Evolutionary conservation across 2,113 vertebrate species (phyloP).

Genomic region (Peromyscus maniculatus): DNA sequence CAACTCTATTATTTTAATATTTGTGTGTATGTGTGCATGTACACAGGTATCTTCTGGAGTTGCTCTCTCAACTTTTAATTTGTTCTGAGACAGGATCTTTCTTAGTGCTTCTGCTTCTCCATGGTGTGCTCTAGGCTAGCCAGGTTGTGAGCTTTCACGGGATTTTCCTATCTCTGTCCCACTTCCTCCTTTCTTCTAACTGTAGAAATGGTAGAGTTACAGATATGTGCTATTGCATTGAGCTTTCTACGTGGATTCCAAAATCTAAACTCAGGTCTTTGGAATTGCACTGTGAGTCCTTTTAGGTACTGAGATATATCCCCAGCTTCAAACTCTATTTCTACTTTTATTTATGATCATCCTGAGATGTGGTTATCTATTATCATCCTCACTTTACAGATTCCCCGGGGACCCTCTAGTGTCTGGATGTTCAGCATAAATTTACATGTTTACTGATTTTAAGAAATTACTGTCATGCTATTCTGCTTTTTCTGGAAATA

Average conservation of each 20-base stretch:
- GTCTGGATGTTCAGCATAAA: not conserved
- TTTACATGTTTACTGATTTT: slow-evolving; percentile 11
- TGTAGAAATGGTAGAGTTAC: not conserved
- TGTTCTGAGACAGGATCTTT: not conserved
- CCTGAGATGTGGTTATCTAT: not conserved
- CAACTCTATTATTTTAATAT: not conserved
- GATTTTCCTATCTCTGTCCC: not conserved
- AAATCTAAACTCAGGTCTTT: not conserved
- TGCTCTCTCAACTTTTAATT: not conserved
- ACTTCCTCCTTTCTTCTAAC: not conserved
- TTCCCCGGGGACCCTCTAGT: not conserved
- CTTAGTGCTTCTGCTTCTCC: not conserved
- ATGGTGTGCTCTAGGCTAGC: not conserved
- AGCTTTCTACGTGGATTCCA: not conserved
- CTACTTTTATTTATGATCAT: not conserved
- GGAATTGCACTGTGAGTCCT: not conserved
- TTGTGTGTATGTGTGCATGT: not conserved
- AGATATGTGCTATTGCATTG: too few relatives aligned
- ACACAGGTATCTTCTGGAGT: not conserved
- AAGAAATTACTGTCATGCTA: not conserved
- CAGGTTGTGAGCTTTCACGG: not conserved
- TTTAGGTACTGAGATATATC: not conserved
- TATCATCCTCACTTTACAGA: not conserved
- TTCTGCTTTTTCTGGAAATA: not conserved
- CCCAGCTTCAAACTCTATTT: not conserved